Evolutionary conservation across 2,888 invertebrate species (phyloP).

Genomic region (Homarus gammarus): DNA sequence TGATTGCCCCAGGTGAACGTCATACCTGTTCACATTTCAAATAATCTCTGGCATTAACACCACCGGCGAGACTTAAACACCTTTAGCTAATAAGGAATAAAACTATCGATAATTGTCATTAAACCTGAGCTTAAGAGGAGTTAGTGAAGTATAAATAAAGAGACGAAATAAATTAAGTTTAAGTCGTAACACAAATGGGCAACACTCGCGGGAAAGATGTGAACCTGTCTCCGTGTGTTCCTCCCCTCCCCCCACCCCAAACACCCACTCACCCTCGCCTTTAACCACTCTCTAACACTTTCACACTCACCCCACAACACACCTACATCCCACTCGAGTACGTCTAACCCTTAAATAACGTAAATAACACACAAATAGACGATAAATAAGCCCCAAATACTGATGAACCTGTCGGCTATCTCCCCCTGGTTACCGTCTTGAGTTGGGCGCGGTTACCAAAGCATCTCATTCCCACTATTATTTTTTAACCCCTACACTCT

Average conservation of each 20-base stretch:
- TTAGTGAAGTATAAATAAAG: neutral
- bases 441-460: neutral
- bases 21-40: conserved; percentile 63
- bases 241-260: neutral
- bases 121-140: neutral
- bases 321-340: too few species aligned
- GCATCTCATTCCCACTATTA: neutral
- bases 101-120: neutral
- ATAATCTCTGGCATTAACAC: neutral
- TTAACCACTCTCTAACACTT: neutral
- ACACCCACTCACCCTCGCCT: neutral
- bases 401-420: conserved; percentile 48
- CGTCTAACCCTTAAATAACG: too few species aligned
- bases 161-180: neutral
- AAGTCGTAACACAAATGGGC: conserved; percentile 6
- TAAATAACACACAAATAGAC: neutral
- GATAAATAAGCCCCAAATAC: neutral
- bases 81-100: neutral
- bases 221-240: conserved; percentile 21
- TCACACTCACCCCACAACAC: too few species aligned
- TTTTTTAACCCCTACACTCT: too few species aligned
- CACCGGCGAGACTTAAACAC: neutral
- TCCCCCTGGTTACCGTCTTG: conserved; percentile 48
- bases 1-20: conserved; percentile 62
- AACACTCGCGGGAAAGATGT: conserved; percentile 17